Conservation (phyloP, 2,888 invertebrate genomes). For the Campoletis raptor region DNA sequence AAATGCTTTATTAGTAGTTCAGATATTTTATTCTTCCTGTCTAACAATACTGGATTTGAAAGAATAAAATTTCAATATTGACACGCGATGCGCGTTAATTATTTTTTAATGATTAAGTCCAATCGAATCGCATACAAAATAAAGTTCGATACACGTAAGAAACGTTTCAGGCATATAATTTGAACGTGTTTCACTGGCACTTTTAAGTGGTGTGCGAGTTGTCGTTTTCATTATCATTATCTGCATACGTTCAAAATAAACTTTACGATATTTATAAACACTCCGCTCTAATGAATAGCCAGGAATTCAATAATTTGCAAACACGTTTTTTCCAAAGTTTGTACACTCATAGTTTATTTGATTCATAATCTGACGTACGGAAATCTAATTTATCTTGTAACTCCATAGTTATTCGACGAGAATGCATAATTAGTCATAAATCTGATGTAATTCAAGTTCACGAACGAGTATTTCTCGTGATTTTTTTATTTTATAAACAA, state of each 20-base stretch:
- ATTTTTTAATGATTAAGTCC: neutral
- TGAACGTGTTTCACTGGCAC: neutral
- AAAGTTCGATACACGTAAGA: neutral
- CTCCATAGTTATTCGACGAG: conserved; percentile 5
- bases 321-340: neutral
- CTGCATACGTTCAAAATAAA: neutral
- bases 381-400: neutral
- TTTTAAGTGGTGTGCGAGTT: neutral
- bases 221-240: neutral
- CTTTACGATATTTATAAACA: neutral
- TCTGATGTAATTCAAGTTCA: conserved; percentile 42
- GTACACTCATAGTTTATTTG: conserved; percentile 20
- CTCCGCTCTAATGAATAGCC: neutral
- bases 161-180: neutral
- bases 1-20: neutral
- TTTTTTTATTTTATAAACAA: conserved; percentile 7
- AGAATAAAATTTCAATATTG: neutral
- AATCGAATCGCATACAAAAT: neutral
- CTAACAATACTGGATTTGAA: neutral
- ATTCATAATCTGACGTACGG: neutral
- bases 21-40: neutral
- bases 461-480: conserved; percentile 4
- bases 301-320: neutral
- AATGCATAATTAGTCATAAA: neutral
- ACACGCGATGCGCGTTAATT: neutral